Base-by-base conservation (phyloP, 1,140 invertebrate genomes). In the Drosophila mauritiana region DNA sequence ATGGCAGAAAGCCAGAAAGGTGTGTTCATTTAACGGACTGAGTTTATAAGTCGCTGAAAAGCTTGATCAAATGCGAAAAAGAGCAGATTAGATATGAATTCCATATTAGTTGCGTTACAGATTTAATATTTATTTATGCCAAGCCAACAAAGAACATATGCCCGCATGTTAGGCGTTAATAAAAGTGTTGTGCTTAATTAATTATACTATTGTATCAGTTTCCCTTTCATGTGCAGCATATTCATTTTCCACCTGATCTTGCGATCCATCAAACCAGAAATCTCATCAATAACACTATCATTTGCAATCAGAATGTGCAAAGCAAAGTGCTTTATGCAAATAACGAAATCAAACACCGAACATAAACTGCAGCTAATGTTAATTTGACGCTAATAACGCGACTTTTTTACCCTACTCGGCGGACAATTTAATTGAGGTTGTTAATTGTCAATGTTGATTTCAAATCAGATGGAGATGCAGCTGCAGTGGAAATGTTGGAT, bases 391-490 rank as follows among this genome's bases (percentile, higher is more conserved):
- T 78, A 70, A 81, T 80, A 57, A 69, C 22, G 53, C 57, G 39
- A 40, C 53, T 39, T 56, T 56, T 56, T 39, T 36, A 6, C 15
- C 40, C 46, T 7, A 48, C 54, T 37, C 20, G 15, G 15, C 52
- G 36, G 46, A 48, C 73, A 42, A 20, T 72, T 72, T 72, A 72
- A 70, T 54, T 82, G 64, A 62, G 57, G 76, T 45, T 65, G 31
- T 80, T 70, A 76, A 78, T 89, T 79, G 58, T 45, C 45, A 17
- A 54, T 70, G 53, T 45, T 70, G 36, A 57, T 42, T 64, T 42
- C 49, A 12, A 37, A 45, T 39, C 36, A 42, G 25, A 67, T 81
- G 54, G 67, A 91, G 89, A 89, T 80, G 89, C 78, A 80, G 53
- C 54, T 83, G 54, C 67, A 70, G 31, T 67, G 57, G 42, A 68